A percentile compares a stretch with the other conserved stretches of the same genome.
Evolutionary conservation across 2,888 invertebrate species (phyloP).

Genomic region (Trissonchulus latispiculum): DNA sequence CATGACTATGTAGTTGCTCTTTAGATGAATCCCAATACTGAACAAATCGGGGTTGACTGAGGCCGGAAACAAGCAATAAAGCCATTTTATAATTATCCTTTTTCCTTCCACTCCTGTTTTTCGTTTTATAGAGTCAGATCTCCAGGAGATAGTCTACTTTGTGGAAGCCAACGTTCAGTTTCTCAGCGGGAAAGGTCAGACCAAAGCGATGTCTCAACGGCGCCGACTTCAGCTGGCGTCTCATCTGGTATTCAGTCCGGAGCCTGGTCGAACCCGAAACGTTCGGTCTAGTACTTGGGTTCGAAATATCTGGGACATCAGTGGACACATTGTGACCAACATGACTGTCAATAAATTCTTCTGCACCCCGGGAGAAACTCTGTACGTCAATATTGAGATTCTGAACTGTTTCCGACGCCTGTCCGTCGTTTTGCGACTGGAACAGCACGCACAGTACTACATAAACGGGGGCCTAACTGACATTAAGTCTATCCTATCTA

Average conservation of each 20-base stretch:
- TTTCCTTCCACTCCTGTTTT: too few relatives aligned
- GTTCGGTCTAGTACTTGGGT: background rate
- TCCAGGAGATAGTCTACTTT: background rate
- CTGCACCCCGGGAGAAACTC: background rate
- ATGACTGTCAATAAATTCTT: background rate
- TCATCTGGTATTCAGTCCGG: background rate
- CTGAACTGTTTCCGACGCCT: background rate
- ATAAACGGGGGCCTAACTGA: background rate
- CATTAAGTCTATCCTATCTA: background rate
- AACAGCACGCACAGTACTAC: background rate
- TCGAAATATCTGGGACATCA: background rate
- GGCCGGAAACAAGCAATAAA: too few relatives aligned
- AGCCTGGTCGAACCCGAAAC: background rate
- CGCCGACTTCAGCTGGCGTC: background rate
- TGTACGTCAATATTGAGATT: background rate
- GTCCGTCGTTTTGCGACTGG: background rate
- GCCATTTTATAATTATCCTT: too few relatives aligned
- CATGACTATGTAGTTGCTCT: too few relatives aligned
- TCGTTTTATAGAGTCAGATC: too few relatives aligned
- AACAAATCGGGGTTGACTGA: too few relatives aligned
- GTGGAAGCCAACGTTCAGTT: background rate
- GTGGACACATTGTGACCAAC: background rate
- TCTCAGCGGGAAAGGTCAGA: background rate
- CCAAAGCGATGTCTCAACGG: background rate
- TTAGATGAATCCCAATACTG: too few relatives aligned